These are phyloP conservation scores for Pelmatolapia mariae DNA, from an alignment of 2,113 vertebrate genomes.

Conservation along the genomic window DNA sequence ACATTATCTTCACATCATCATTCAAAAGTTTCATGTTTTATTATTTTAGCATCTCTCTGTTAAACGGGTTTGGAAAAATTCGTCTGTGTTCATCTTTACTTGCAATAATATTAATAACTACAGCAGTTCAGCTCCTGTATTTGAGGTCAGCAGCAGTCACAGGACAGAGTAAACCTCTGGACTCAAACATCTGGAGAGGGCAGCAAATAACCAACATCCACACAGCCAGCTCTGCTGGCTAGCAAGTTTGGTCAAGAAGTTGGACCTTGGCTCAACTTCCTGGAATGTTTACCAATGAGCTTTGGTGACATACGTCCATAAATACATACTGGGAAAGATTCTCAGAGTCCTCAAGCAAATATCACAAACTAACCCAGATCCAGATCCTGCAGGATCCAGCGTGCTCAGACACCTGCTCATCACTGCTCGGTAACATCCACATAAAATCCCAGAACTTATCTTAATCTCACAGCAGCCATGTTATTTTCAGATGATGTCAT, in stretches of 20 bases:
- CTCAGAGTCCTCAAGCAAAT: neutral
- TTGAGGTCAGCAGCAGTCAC: neutral
- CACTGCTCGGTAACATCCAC: neutral
- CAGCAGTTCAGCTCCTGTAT: neutral
- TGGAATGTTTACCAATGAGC: neutral
- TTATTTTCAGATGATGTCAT: neutral
- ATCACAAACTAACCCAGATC: neutral
- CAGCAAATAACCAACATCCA: neutral
- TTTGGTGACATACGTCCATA: neutral
- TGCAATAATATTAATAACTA: neutral
- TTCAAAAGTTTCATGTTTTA: neutral
- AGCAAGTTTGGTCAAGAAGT: neutral
- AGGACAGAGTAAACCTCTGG: neutral
- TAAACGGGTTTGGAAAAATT: neutral
- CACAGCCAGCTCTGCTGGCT: neutral
- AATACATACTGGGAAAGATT: neutral
- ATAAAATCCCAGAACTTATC: neutral
- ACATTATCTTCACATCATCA: neutral
- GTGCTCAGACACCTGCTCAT: neutral
- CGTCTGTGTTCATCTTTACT: accelerated
- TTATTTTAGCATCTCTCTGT: neutral
- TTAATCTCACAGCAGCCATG: neutral
- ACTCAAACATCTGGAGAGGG: neutral
- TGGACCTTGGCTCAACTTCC: neutral
- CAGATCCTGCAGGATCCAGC: neutral